Base-by-base conservation (phyloP, 2,113 vertebrate genomes). In the Neodontobutis hainanensis region DNA sequence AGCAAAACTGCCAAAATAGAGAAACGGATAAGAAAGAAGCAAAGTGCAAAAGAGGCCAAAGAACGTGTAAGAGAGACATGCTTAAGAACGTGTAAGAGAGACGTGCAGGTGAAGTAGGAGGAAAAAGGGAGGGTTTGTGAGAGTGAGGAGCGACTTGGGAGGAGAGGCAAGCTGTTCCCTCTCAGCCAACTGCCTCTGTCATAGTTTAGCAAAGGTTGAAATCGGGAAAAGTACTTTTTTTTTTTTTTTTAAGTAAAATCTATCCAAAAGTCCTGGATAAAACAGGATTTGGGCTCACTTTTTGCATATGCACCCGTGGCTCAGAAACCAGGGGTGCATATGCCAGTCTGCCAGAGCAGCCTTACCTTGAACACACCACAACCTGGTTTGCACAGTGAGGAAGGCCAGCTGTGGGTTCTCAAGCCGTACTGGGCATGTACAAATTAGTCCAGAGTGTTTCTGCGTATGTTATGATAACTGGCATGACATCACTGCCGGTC, bases 321-420 rank as follows among this genome's bases (percentile, higher is more conserved):
- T 36, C 8, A 34, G 65, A 11, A 27, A 27, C 53, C 34, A 2
- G 2, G 34, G 57, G 16, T 32, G 49, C n/a, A 0, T 19, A 5
- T 32, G 1, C 8, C 10, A 10, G 3, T 27, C 32, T 62, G 40
- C 55, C 42, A 9, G 38, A 14, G 35, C 57, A 11, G 11, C 48
- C 46, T 69, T n/a, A n/a, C 45, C 48, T 51, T 77, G 64, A 46
- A 52, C 35, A 46, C 66, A 43, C 35, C 27, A 2, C 35, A 40
- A 40, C 59, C 56, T 44, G 4, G 68, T 75, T 67, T 59, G 64
- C 60, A 70, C 58, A 50, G 49, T 5, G 0, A 35, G 11, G 15
- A 8, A 27, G 27, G 49, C 11, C 70, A 51, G 32, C 11, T 32
- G 75, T 62, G 53, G 10, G 51, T 64, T 38, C 38, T 0, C 11